Evolutionary conservation across 2,113 vertebrate species (phyloP), one percentile per base, ranked within the genome.

Genomic region (Xenopus borealis): DNA sequence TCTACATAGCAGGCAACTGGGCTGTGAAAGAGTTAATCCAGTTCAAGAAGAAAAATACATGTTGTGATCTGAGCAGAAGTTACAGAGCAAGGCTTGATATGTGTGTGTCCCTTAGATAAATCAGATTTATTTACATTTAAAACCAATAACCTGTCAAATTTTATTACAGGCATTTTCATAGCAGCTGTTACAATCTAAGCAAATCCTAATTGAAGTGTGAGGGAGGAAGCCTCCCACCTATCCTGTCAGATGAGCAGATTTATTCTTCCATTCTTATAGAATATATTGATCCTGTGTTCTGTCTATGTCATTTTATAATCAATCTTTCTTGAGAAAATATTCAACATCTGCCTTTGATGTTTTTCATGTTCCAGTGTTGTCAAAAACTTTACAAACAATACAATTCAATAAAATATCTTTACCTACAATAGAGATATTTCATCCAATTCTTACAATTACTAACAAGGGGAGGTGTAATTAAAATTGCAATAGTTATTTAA

Each of bases 241-340:
- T 55, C 16, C 52, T 55, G 52, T 55, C 52, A 55, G 14, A 59
- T 18, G 12, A 59, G 6, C 5, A 59, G 63, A 66, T 74, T 74
- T 46, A 66, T 74, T 7, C 9, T 71, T 68, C 50, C 19, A 13
- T 40, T 18, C 11, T 55, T 66, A 59, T 55, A 59, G 72, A 46
- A 66, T n/a, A 59, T 67, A 74, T 74, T 50, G 72, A 74, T 74
- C 47, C 13, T 58, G 40, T 61, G 63, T 59, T 74, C 44, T 16
- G 8, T 40, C 53, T 12, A 66, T 58, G 59, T 52, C 23, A 74
- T 73, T 40, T 73, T 19, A 40, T 66, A 65, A 64, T 63, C 45
- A 53, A 40, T 64, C 20, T n/a, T 46, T 16, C 14, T 50, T 62
- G 44, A 52, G 59, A 72, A 66, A 73, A 66, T 20, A 46, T 40